These are phyloP conservation scores for Troides aeacus DNA, from an alignment of 2,888 invertebrate species.

Conservation along the genomic window DNA sequence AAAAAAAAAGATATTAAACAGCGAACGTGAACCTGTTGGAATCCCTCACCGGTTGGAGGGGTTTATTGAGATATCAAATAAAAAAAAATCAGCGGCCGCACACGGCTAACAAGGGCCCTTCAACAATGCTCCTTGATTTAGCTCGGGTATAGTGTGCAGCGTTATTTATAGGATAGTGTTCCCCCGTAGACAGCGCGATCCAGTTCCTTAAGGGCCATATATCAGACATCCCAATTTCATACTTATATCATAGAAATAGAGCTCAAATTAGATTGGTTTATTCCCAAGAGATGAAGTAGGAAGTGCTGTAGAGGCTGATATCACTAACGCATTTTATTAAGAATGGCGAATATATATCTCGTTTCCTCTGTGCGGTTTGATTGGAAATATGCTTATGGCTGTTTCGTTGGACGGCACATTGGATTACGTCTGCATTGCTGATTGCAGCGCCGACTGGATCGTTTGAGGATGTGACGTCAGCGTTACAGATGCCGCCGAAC, in stretches of 20 bases:
- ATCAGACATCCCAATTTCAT: constrained; percentile 34
- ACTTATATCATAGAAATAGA: constrained; percentile 30
- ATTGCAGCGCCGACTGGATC: constrained; percentile 48
- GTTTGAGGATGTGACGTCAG: constrained; percentile 38
- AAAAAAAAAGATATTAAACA: constrained; percentile 47
- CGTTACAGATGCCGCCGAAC: constrained; percentile 9
- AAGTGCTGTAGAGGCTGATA: constrained; percentile 41
- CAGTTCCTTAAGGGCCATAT: constrained; percentile 41
- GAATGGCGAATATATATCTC: constrained; percentile 64
- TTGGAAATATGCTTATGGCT: constrained; percentile 73
- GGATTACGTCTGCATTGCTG: constrained; percentile 62
- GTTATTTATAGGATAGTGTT: constrained; percentile 73
- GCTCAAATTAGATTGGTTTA: constrained; percentile 28
- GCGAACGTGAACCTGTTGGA: constrained; percentile 50
- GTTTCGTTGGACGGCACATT: constrained; percentile 53
- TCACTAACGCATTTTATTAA: constrained; percentile 75
- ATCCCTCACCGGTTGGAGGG: constrained; percentile 57
- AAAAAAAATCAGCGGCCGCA: constrained; percentile 73
- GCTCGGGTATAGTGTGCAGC: constrained; percentile 74
- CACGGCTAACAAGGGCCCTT: constrained; percentile 69
- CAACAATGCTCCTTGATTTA: constrained; percentile 78
- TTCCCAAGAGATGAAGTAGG: constrained; percentile 14
- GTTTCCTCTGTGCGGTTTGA: constrained; percentile 66
- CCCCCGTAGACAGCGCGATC: constrained; percentile 57
- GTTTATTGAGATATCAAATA: constrained; percentile 79